Base-by-base conservation (phyloP, 2,888 invertebrate species). In the Epistrophe grossulariae region DNA sequence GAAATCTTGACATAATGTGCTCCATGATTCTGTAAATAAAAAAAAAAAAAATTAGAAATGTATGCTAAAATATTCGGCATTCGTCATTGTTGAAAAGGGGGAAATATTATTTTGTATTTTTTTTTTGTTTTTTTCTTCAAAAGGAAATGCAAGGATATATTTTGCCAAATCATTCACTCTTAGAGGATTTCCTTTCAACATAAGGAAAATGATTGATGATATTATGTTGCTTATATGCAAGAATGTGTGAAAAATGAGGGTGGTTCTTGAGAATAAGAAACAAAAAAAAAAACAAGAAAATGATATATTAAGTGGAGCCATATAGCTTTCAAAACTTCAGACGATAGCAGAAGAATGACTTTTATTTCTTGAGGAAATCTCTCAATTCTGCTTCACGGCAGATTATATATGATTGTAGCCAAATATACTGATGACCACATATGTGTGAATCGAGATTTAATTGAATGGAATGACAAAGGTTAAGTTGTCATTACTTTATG, bases 1-100 rank as follows among this genome's bases (percentile, higher is more conserved):
- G 88, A 66, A 89, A 89, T 79, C 89, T 88, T 13, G 89, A 87
- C 91, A 92, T 92, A 79, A 92, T 91, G 88, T 92, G 92, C 84
- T 92, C 92, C 92, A 92, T 92, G 17, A 40, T 83, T 88, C 82
- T 79, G 81, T 35, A 85, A 74, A 64, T 0, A 71, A 43, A 72
- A 48, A 59, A 43, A 17, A 70, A 17, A 70, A 74, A 11, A 59
- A 52, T 81, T 81, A 84, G 71, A 84, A 50, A 70, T 40, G 10
- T 79, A 66, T 83, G 68, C 70, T 45, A 81, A 85, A 73, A 80
- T 77, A 4, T 80, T 71, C 59, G 28, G 15, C 5, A 38, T 15
- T 6, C 73, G 59, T 79, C 70, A 76, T 79, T 70, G 79, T 77
- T 31, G n/a, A 35, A 24, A 73, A 28, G 68, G 24, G 19, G 40